Conservation (phyloP, 1,140 invertebrate species). For the Drosophila nasuta region DNA sequence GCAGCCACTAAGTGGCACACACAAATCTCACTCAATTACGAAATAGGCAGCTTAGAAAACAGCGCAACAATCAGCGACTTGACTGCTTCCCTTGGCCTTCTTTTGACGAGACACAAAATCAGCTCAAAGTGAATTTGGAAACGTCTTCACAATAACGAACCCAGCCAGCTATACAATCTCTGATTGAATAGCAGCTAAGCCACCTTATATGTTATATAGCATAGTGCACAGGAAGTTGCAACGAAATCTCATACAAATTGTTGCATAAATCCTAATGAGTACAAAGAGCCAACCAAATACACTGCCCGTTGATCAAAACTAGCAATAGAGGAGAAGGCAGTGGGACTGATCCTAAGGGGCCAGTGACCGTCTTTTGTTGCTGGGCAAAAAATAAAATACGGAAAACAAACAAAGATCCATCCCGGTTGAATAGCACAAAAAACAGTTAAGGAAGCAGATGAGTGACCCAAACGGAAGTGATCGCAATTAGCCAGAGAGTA, state of each 20-base stretch:
- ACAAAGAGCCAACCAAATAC: conserved; percentile 22
- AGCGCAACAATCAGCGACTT: conserved; percentile 33
- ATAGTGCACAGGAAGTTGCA: conserved; percentile 56
- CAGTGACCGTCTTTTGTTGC: conserved; percentile 33
- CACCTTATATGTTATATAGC: conserved; percentile 39
- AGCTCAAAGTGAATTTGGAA: conserved; percentile 20
- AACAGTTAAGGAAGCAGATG: conserved; percentile 63
- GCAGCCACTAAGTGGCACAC: conserved; percentile 47
- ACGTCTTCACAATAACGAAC: conserved; percentile 23
- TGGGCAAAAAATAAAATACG: conserved; percentile 54
- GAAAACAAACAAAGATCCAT: conserved; percentile 35
- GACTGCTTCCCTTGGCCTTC: conserved; percentile 29
- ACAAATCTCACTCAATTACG: conserved; percentile 42
- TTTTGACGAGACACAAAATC: conserved; percentile 6
- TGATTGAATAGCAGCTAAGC: conserved; percentile 45
- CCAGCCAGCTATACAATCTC: conserved; percentile 13
- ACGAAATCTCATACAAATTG: conserved; percentile 56
- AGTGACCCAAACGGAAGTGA: conserved; percentile 53
- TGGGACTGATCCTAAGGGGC: conserved; percentile 14
- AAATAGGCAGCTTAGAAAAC: conserved; percentile 33
- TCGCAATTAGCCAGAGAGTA: conserved; percentile 21
- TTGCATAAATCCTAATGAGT: conserved; percentile 53
- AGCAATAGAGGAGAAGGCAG: background rate
- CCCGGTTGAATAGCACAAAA: conserved; percentile 27
- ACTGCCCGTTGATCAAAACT: conserved; percentile 15